Evolutionary conservation across 2,888 invertebrate genomes (phyloP).

Genomic region (Synanthedon andrenaeformis): DNA sequence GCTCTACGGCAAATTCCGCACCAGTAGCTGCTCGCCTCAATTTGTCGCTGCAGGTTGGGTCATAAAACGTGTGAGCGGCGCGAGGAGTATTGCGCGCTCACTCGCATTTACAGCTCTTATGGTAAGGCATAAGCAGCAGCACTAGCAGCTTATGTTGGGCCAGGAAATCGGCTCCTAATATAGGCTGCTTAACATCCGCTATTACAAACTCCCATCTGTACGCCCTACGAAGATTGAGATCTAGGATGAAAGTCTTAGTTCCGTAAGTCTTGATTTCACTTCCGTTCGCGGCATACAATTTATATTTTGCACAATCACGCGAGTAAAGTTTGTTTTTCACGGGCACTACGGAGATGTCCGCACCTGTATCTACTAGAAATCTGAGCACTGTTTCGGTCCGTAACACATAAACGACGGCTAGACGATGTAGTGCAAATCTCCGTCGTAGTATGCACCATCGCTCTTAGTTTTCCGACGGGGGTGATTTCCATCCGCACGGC

Average conservation of each 20-base stretch:
- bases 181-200: no score
- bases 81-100: no score
- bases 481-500: constrained; percentile 8
- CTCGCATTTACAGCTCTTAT: no score
- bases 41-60: no score
- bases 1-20: no score
- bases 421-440: background rate
- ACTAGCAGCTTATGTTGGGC: background rate
- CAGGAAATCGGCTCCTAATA: no score
- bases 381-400: constrained; percentile 2
- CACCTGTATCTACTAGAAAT: constrained; percentile 10
- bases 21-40: no score
- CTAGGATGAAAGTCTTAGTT: background rate
- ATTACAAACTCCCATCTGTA: no score
- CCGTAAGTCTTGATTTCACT: constrained; percentile 9
- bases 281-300: constrained; percentile 10
- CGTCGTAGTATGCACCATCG: constrained; percentile 3
- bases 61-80: no score
- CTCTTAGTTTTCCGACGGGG: constrained; percentile 5
- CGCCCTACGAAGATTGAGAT: no score
- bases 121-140: no score
- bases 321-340: background rate
- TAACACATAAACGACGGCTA: constrained; percentile 7
- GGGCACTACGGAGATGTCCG: constrained; percentile 9
- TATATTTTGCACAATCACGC: background rate